A percentile compares a stretch with the other conserved stretches of the same genome.
phyloP scores from a whole-genome alignment of 2,113 vertebrate species.

The Pluvianellus socialis region DNA sequence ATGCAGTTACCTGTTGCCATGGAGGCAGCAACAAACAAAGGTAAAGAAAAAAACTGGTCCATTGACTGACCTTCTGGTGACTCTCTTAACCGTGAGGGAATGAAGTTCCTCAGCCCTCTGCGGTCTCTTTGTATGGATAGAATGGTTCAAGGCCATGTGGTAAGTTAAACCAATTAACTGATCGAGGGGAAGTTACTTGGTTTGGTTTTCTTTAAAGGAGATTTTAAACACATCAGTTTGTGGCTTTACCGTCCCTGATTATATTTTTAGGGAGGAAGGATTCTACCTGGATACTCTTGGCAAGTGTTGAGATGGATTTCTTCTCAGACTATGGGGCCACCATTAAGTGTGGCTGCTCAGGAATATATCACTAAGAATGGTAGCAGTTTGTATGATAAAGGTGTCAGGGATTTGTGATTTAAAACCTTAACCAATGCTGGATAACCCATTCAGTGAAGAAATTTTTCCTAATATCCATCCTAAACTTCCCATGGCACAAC shows the following conservation, averaged over 20 bases:
- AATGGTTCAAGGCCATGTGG: not conserved
- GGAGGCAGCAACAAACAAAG: slow-evolving; percentile 92
- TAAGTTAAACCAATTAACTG: not conserved
- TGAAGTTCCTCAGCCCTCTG: not conserved
- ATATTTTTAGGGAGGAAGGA: not conserved
- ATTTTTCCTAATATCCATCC: too few species aligned
- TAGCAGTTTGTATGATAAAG: not conserved
- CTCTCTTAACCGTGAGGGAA: not conserved
- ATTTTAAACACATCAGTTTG: not conserved
- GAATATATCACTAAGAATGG: not conserved
- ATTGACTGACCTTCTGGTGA: not conserved
- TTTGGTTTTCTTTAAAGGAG: not conserved
- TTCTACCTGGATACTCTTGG: not conserved
- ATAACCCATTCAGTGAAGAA: too few species aligned
- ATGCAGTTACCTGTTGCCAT: slow-evolving; percentile 93
- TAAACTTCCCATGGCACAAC: too few species aligned
- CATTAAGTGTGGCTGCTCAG: not conserved
- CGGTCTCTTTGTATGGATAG: not conserved
- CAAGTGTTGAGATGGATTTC: not conserved
- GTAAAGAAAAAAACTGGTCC: slow-evolving; percentile 61
- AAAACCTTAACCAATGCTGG: not conserved
- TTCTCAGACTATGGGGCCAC: not conserved
- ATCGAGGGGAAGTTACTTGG: not conserved
- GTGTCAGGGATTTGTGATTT: not conserved
- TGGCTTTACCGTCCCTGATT: not conserved